Base-by-base conservation (phyloP, 2,113 vertebrate genomes). In the Corvus cornix region DNA sequence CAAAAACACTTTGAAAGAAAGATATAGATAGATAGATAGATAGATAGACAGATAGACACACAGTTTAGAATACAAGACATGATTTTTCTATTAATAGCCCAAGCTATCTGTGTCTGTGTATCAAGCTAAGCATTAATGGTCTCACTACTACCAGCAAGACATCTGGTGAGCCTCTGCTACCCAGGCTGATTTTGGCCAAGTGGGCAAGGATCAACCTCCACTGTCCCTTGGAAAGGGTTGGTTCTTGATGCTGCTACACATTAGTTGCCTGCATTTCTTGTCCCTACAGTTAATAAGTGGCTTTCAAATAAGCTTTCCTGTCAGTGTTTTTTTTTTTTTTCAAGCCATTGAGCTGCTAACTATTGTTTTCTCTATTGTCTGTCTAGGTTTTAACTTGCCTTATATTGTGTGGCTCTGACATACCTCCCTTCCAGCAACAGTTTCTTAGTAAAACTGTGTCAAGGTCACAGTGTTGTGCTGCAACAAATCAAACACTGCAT, bases 211-310 rank as follows among this genome's bases (percentile, higher is more conserved):
- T 51, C 43, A 70, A 0, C 9, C 16, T 68, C 10, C 43, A 55
- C 9, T 0, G 1, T 33, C 12, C 27, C 24, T 56, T 68, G 33
- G 13, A 79, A 63, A 59, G 1, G 3, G 1, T 5, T 83, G 21
- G 4, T 13, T 83, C 26, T 75, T 76, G 9, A 13, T 72, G 49
- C 4, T 88, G 23, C 11, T 33, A 9, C 16, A 26, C 10, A 7
- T 23, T 51, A 16, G 8, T 26, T 55, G 7, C 18, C 5, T 37
- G 13, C 4, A n/a, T 31, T 75, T 67, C 16, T 59, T 77, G 52
- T 66, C 18, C 26, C 31, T 39, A 20, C 19, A 24, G 43, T 35
- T 69, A 41, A 3, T 39, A 51, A 67, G 13, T 33, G 8, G 3
- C 78, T 81, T 70, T 33, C 0, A n/a, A 60, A 43, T 41, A 60